Base-by-base conservation (phyloP, 2,797 vertebrate genomes). In the Lutjanus argentimaculatus region DNA sequence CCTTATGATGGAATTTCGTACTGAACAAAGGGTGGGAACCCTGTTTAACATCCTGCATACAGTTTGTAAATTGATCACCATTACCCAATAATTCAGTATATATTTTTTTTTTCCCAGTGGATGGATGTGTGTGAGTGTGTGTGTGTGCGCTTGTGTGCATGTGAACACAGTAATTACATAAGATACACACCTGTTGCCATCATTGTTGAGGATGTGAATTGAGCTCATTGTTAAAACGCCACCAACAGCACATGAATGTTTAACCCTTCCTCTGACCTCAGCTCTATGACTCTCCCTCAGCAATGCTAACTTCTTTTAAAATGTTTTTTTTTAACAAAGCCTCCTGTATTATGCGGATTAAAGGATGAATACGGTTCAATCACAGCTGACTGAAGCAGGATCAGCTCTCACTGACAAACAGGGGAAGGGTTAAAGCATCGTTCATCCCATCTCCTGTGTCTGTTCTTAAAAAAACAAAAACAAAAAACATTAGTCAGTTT, bases 1-100 rank as follows among this genome's bases (percentile, higher is more conserved):
- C 6, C 22, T 55, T 1, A 15, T 1, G 25, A 30, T 15, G 55
- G 19, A 48, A 1, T 6, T 15, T 9, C 14, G 42, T 3, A 16
- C 25, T 22, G 55, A 83, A 49, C 45, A 21, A 59, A 45, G 79
- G 85, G 82, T 93, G 92, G 93, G 91, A 93, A 93, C 91, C 93
- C 91, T 91, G 91, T 82, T 87, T 89, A 84, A 88, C 89, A 85
- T 93, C 87, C 82, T 89, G 81, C 88, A 85, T 91, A 79, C 78
- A 59, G 6, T 79, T 63, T 70, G 57, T 77, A 69, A 80, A 55
- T 42, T 63, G 77, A 71, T 91, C 92, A 85, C 87, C 92, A 88
- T 93, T 83, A 90, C 85, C 90, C 82, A 89, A 66, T 88, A 70
- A 93, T 84, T 87, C 59, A 12, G 36, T 77, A 51, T 55, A 30